Percentiles rank a stretch among this genome's conserved stretches.
Evolutionary conservation across 2,888 invertebrate species (phyloP).

Genomic region (Odontocerum albicorne): DNA sequence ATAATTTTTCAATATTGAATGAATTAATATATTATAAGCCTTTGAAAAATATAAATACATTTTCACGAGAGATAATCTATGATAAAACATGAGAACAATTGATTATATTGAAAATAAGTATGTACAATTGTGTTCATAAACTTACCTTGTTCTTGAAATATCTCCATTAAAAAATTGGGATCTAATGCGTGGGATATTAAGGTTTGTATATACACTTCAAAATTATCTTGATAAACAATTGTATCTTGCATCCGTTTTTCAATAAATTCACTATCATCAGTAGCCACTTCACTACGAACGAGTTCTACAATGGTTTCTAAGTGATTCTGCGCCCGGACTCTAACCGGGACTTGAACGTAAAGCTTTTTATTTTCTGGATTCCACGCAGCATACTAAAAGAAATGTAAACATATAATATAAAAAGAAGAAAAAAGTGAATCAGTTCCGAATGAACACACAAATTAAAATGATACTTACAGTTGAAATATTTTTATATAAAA

Average conservation of each 20-base stretch:
- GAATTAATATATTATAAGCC: no score
- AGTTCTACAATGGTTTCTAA: constrained; percentile 80
- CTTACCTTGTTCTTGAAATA: constrained; percentile 85
- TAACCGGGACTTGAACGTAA: constrained; percentile 78
- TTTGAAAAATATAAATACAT: no score
- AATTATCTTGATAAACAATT: constrained; percentile 80
- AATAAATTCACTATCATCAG: constrained; percentile 70
- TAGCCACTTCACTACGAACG: constrained; percentile 66
- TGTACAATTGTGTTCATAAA: not conserved
- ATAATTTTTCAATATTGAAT: no score
- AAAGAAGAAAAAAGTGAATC: not conserved
- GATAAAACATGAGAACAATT: no score
- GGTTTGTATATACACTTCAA: constrained; percentile 90
- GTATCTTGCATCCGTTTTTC: constrained; percentile 76
- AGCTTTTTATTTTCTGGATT: constrained; percentile 78
- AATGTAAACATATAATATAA: not conserved
- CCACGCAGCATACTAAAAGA: constrained; percentile 79
- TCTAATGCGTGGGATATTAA: constrained; percentile 88
- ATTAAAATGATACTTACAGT: constrained; percentile 61
- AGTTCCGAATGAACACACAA: not conserved
- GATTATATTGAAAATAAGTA: no score
- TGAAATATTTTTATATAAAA: constrained; percentile 82
- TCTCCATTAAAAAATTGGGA: constrained; percentile 86
- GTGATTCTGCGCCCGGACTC: constrained; percentile 73
- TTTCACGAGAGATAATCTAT: no score